Conservation (phyloP, 2,797 vertebrate species). For the Propithecus deckenii region DNA sequence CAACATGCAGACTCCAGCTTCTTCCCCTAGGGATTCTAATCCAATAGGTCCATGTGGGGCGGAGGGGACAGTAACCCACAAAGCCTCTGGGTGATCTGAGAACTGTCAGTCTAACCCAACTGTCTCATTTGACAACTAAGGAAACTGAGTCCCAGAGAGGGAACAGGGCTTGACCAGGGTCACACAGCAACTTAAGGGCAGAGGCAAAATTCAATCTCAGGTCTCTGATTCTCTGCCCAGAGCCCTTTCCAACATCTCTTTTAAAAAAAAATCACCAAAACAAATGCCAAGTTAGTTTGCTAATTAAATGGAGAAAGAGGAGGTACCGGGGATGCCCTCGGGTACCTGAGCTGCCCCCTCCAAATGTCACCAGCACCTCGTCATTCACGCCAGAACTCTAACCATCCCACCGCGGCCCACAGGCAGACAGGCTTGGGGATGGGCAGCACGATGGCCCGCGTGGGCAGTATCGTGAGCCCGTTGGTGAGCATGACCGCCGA, state of each 20-base stretch:
- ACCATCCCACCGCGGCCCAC: not conserved
- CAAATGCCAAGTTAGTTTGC: not conserved
- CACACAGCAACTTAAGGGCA: not conserved
- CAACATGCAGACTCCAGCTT: not conserved
- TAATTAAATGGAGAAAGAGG: not conserved
- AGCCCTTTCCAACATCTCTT: not conserved
- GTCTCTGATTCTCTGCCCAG: not conserved
- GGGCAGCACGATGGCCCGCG: slow-evolving; percentile 91
- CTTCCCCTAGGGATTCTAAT: not conserved
- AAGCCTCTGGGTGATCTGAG: not conserved
- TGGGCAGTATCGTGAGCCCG: slow-evolving; percentile 93
- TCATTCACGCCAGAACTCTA: not conserved
- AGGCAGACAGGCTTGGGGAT: slow-evolving; percentile 95
- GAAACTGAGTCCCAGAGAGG: not conserved
- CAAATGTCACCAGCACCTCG: not conserved
- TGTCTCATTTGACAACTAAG: not conserved
- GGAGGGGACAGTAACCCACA: not conserved
- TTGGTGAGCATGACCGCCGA: slow-evolving; percentile 92
- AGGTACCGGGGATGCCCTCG: not conserved
- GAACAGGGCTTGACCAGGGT: not conserved
- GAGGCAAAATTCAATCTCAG: not conserved
- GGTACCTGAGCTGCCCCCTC: not conserved
- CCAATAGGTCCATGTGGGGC: not conserved
- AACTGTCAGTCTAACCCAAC: not conserved
- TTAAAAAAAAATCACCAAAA: not conserved